Base-by-base conservation (phyloP, 2,888 invertebrate species). In the Melolontha melolontha region DNA sequence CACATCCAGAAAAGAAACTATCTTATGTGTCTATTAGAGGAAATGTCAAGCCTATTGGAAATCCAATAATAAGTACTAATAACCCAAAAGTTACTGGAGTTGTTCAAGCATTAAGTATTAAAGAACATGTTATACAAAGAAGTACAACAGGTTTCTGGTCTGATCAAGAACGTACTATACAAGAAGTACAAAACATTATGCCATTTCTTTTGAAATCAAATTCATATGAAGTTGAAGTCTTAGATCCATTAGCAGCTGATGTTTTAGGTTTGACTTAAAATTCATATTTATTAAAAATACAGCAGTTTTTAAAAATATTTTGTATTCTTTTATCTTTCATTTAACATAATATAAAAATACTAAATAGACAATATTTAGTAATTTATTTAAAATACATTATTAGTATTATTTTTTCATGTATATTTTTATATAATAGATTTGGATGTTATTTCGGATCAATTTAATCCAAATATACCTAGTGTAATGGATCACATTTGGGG, bases 71-170 rank as follows among this genome's bases (percentile, higher is more conserved):
- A 64, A 93, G 94, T 81, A 87, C 89, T 74, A 90, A 92, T 80
- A 90, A 92, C 77, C 88, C 89, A 64, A 86, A 88, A 64, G 88
- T 93, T 2, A 89, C 89, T 17, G 94, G 94, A 47, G 94, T 94
- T 6, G 84, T 95, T 49, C 94, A 94, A 79, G 89, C 92, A 74
- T 85, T 94, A 62, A 91, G 91, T 76, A 89, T 94, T 51, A 92
- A 92, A 77, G 94, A 94, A 83, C 94, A 94, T 85, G 90, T 92
- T 5, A 89, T 93, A 71, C 91, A 93, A n/a, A 86, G 94, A 75
- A 92, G 90, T 39, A 90, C 92, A 5, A 90, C 92, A n/a, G 94
- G 94, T 4, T 94, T 93, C 83, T 94, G 94, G 94, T 90, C 92
- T 0, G 93, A 95, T 76, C 91, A 92, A 77, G 90, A 92, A 42